A percentile compares a stretch with the other conserved stretches of the same genome.
These are phyloP conservation scores for Adelognathus sp. DNA, from an alignment of 2,888 invertebrate species.

Conservation along the genomic window DNA sequence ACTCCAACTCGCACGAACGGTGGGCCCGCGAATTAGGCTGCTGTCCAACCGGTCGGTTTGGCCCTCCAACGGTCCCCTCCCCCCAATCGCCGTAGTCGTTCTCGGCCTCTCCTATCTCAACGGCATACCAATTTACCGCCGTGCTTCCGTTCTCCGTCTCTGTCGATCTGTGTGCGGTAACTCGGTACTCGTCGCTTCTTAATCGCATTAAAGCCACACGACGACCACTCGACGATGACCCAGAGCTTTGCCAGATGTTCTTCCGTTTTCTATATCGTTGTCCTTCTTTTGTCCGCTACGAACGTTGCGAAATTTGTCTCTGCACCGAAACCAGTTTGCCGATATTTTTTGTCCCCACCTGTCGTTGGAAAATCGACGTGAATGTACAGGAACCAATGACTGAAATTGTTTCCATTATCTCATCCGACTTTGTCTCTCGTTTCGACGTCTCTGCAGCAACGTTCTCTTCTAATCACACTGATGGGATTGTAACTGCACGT, in stretches of 20 bases:
- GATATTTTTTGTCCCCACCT: no score
- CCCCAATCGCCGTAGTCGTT: conserved; percentile 20
- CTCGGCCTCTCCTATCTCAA: conserved; percentile 48
- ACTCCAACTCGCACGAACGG: conserved; percentile 51
- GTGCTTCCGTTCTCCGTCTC: conserved; percentile 16
- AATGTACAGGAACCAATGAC: no score
- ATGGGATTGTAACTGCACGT: neutral
- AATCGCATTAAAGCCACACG: conserved; percentile 72
- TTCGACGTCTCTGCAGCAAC: conserved; percentile 1
- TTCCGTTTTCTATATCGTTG: conserved; percentile 33
- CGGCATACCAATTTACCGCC: conserved; percentile 74
- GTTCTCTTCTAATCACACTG: conserved; percentile 36
- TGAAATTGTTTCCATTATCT: neutral
- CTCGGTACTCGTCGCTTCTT: conserved; percentile 69
- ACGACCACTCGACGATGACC: conserved; percentile 48
- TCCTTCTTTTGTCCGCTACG: conserved; percentile 17
- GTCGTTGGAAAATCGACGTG: no score
- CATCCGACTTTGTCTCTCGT: neutral
- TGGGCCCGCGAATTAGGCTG: conserved; percentile 72
- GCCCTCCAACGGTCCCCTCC: neutral
- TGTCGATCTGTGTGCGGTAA: conserved; percentile 1
- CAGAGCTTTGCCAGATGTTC: conserved; percentile 37
- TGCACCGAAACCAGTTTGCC: no score
- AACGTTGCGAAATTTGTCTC: neutral
- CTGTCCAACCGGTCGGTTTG: conserved; percentile 69